Percentiles rank a stretch among this genome's conserved stretches.
These are phyloP conservation scores for Parazoanthus darwini DNA, from an alignment of 92 coral and sea anemone species.

Conservation along the genomic window DNA sequence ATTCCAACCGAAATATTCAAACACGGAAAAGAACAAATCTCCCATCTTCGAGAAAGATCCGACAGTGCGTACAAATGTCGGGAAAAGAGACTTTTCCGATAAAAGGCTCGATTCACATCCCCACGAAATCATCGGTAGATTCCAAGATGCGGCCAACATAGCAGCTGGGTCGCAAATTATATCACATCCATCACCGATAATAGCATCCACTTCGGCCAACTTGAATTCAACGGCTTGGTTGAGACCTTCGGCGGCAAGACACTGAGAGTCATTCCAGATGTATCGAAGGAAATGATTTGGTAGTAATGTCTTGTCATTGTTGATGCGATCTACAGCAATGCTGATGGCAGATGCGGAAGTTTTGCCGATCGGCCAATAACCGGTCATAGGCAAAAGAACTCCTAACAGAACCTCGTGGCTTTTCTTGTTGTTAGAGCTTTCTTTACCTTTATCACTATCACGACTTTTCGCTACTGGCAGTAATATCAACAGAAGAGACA, in stretches of 20 bases:
- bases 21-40: constrained; percentile 67
- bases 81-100: constrained; percentile 73
- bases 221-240: constrained; percentile 81
- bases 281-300: constrained; percentile 74
- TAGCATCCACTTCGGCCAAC: constrained; percentile 78
- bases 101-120: constrained; percentile 81
- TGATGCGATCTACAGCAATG: constrained; percentile 83
- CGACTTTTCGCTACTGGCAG: too few species aligned
- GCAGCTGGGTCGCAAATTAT: constrained; percentile 83
- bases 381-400: constrained; percentile 83
- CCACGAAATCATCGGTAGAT: constrained; percentile 86
- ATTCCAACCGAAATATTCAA: constrained; percentile 76
- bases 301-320: constrained; percentile 64
- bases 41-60: constrained; percentile 87
- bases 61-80: constrained; percentile 79
- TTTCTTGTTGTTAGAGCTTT: constrained; percentile 6
- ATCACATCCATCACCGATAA: constrained; percentile 84
- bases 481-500: too few species aligned
- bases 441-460: background rate
- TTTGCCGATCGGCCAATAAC: constrained; percentile 91
- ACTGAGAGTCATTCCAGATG: constrained; percentile 81
- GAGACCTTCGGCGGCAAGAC: constrained; percentile 83
- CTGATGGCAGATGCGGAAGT: constrained; percentile 84
- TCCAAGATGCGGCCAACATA: constrained; percentile 83
- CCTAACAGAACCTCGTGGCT: constrained; percentile 63